Conservation (phyloP, 2,888 invertebrate genomes). For the Rhaphigaster nebulosa region DNA sequence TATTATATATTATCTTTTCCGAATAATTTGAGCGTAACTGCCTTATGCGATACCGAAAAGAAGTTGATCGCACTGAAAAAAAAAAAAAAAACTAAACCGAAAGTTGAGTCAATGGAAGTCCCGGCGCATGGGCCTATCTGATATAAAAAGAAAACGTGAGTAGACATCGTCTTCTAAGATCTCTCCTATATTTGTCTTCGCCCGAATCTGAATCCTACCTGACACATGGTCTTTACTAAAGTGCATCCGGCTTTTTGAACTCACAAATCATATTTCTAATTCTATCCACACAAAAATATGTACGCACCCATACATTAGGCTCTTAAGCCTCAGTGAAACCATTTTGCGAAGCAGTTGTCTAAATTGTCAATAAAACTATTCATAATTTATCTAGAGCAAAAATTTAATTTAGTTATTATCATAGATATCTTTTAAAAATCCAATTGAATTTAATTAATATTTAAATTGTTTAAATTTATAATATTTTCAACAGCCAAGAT, state of each 20-base stretch:
- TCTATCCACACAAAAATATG: background rate
- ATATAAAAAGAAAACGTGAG: background rate
- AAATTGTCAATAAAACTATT: too few relatives aligned
- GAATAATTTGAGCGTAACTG: background rate
- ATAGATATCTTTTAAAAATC: too few relatives aligned
- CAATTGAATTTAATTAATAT: too few relatives aligned
- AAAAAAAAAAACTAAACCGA: background rate
- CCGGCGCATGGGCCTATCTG: background rate
- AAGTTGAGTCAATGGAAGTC: background rate
- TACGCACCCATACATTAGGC: background rate
- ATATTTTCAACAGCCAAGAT: too few relatives aligned
- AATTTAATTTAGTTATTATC: too few relatives aligned
- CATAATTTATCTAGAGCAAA: too few relatives aligned
- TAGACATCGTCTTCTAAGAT: background rate
- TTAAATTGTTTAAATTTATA: too few relatives aligned
- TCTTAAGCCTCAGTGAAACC: background rate
- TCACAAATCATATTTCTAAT: conserved; percentile 10
- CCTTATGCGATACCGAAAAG: background rate
- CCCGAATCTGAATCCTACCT: background rate
- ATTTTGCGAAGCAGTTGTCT: background rate
- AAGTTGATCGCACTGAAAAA: background rate
- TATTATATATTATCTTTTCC: too few relatives aligned
- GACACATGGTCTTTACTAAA: conserved; percentile 13
- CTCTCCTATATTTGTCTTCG: conserved; percentile 1
- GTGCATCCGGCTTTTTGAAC: conserved; percentile 23